Conservation (phyloP, 2,888 invertebrate genomes). For the Tetragonisca angustula region DNA sequence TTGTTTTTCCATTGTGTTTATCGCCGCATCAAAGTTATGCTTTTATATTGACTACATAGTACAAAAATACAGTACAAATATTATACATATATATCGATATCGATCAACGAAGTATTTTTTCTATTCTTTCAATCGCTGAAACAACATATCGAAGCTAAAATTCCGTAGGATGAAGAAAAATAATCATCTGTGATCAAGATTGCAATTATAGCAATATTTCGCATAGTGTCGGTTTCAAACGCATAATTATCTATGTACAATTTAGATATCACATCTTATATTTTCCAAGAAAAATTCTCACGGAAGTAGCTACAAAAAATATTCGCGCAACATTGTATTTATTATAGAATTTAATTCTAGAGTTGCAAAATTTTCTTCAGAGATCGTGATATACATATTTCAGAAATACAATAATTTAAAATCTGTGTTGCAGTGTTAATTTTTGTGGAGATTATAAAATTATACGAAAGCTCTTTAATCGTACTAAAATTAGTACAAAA, state of each 20-base stretch:
- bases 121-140: background rate
- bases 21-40: background rate
- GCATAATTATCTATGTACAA: background rate
- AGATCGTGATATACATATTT: no score
- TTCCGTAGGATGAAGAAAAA: background rate
- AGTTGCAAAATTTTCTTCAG: no score
- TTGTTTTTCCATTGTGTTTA: background rate
- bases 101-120: background rate
- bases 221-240: background rate
- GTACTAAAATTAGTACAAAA: no score
- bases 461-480: no score
- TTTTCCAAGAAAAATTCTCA: background rate
- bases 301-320: no score
- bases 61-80: background rate
- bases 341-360: background rate
- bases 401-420: no score
- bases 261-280: background rate
- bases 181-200: background rate
- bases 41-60: background rate
- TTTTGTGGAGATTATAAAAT: no score
- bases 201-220: background rate
- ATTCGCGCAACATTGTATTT: background rate
- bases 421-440: no score
- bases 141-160: background rate
- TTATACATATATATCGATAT: background rate